Conservation (phyloP, 2,113 vertebrate species). For the Miniopterus natalensis region DNA sequence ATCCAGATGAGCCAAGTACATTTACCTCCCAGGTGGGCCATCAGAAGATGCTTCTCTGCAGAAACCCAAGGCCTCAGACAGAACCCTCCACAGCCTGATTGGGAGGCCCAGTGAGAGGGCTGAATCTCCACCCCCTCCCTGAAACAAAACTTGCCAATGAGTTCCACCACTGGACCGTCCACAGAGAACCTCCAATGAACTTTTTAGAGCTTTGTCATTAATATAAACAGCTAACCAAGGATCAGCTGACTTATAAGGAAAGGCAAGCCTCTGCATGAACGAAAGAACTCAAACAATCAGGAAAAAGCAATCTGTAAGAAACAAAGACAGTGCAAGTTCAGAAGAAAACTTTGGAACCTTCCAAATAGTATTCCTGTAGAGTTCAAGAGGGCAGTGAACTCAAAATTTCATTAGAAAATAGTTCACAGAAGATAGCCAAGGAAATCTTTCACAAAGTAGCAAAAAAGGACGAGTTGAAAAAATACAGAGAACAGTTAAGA, state of each 20-base stretch:
- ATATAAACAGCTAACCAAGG: neutral
- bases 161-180: neutral
- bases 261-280: neutral
- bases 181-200: neutral
- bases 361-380: neutral
- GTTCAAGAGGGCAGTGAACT: slow-evolving; percentile 31
- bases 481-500: neutral
- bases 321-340: neutral
- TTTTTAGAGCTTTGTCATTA: neutral
- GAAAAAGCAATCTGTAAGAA: slow-evolving; percentile 21
- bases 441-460: slow-evolving; percentile 15
- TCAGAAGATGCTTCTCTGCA: slow-evolving; percentile 1
- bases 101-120: neutral
- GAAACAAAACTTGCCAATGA: neutral
- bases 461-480: neutral
- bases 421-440: neutral
- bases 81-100: neutral
- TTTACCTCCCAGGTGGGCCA: neutral
- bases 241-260: neutral
- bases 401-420: neutral
- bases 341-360: slow-evolving; percentile 23
- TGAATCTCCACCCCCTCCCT: neutral
- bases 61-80: neutral
- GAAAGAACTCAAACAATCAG: neutral
- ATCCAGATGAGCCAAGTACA: neutral